phyloP scores from a whole-genome alignment of 2,113 vertebrate species.

The Meleagris gallopavo region DNA sequence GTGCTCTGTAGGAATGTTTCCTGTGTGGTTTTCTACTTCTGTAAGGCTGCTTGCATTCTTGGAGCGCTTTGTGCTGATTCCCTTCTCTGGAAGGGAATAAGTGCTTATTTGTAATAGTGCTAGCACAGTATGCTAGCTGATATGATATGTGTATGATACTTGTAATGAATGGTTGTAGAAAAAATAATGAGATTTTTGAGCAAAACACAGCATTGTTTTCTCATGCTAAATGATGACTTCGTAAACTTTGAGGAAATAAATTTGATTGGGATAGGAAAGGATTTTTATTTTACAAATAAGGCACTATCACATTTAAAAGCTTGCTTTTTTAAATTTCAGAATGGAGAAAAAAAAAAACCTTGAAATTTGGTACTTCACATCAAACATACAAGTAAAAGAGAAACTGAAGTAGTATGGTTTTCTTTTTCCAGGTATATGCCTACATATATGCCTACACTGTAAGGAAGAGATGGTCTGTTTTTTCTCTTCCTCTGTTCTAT shows the following conservation, averaged over 20 bases:
- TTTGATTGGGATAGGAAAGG: neutral
- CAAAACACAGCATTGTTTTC: neutral
- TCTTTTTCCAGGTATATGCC: neutral
- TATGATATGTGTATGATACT: fast-evolving
- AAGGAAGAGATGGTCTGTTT: neutral
- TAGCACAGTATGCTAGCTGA: neutral
- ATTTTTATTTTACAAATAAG: neutral
- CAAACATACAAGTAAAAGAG: neutral
- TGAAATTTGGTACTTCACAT: neutral
- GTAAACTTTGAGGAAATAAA: neutral
- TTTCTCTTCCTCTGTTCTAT: neutral
- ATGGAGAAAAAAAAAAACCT: neutral
- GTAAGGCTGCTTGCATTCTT: neutral
- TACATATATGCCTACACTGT: neutral
- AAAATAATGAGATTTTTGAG: neutral
- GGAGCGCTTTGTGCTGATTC: neutral
- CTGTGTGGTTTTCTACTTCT: neutral
- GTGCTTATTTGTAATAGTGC: neutral
- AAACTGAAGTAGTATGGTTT: neutral
- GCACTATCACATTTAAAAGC: too few species aligned
- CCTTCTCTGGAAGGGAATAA: fast-evolving
- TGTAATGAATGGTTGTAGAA: neutral
- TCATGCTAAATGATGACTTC: neutral
- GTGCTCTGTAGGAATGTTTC: neutral
- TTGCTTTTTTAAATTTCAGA: neutral